phyloP scores from a whole-genome alignment of 2,888 invertebrate species.

The Halictus ligatus region DNA sequence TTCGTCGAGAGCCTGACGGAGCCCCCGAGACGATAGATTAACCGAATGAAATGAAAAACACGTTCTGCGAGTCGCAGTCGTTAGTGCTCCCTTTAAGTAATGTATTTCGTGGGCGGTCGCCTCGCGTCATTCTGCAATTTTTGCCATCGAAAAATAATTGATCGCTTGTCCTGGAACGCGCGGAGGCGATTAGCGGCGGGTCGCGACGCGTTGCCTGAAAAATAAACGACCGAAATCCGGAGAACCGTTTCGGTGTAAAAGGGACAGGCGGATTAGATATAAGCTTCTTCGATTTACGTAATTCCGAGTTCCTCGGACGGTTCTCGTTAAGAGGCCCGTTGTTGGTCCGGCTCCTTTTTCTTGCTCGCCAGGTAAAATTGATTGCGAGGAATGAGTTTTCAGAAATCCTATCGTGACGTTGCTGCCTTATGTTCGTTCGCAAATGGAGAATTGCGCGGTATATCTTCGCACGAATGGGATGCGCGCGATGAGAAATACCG shows the following conservation, averaged over 20 bases:
- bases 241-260: conserved; percentile 28
- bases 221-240: conserved; percentile 31
- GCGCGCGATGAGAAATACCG: conserved; percentile 11
- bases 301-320: conserved; percentile 48
- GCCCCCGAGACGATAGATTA: conserved; percentile 63
- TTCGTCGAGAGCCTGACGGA: conserved; percentile 59
- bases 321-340: conserved; percentile 50
- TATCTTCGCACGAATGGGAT: conserved; percentile 6
- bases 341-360: neutral
- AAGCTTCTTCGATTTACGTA: conserved; percentile 48
- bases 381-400: conserved; percentile 44
- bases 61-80: conserved; percentile 53
- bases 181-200: neutral
- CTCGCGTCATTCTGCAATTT: conserved; percentile 1
- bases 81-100: conserved; percentile 49
- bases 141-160: conserved; percentile 16
- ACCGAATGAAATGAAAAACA: conserved; percentile 72
- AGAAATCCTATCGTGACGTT: conserved; percentile 23
- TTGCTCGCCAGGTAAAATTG: conserved; percentile 33
- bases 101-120: conserved; percentile 23
- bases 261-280: conserved; percentile 51
- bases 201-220: neutral
- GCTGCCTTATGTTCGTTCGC: conserved; percentile 13
- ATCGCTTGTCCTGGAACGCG: conserved; percentile 5
- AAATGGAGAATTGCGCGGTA: neutral